Conservation (phyloP, 1,140 invertebrate species). For the Riptortus pedestris region DNA sequence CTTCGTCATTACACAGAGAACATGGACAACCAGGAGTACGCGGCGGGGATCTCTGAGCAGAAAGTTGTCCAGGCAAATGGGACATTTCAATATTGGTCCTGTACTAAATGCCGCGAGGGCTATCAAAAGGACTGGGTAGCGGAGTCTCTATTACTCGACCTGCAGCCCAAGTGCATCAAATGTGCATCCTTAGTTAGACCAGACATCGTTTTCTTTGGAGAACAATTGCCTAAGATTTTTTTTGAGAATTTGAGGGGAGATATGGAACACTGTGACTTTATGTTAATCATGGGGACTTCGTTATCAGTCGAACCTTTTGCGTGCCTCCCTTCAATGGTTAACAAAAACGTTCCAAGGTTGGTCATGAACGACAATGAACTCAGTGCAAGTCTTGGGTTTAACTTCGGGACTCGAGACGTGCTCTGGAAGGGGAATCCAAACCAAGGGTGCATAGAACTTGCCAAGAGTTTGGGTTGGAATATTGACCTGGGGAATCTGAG, state of each 20-base stretch:
- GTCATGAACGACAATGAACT: slow-evolving; percentile 53
- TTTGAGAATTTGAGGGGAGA: slow-evolving; percentile 55
- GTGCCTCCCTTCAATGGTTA: slow-evolving; percentile 44
- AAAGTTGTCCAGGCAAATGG: neutral
- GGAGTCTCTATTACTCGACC: slow-evolving; percentile 37
- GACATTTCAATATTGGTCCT: neutral
- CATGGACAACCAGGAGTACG: neutral
- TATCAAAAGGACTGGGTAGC: neutral
- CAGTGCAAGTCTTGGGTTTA: slow-evolving; percentile 33
- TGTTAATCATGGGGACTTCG: slow-evolving; percentile 92
- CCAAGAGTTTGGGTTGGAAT: slow-evolving; percentile 77
- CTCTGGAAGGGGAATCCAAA: slow-evolving; percentile 80
- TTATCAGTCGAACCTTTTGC: slow-evolving; percentile 91
- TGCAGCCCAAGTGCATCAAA: slow-evolving; percentile 62
- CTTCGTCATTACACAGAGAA: neutral
- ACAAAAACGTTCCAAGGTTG: slow-evolving; percentile 57
- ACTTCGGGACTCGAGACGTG: slow-evolving; percentile 63
- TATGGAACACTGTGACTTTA: slow-evolving; percentile 76
- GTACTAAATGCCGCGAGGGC: neutral
- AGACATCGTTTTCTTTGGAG: slow-evolving; percentile 91
- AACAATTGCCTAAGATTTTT: slow-evolving; percentile 70
- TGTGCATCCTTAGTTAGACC: slow-evolving; percentile 76
- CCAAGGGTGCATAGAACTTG: slow-evolving; percentile 65
- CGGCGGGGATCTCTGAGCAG: neutral
- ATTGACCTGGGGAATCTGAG: too few relatives aligned